These are phyloP conservation scores for Enteromius treurensis DNA, from an alignment of 2,797 vertebrate genomes.

Conservation along the genomic window DNA sequence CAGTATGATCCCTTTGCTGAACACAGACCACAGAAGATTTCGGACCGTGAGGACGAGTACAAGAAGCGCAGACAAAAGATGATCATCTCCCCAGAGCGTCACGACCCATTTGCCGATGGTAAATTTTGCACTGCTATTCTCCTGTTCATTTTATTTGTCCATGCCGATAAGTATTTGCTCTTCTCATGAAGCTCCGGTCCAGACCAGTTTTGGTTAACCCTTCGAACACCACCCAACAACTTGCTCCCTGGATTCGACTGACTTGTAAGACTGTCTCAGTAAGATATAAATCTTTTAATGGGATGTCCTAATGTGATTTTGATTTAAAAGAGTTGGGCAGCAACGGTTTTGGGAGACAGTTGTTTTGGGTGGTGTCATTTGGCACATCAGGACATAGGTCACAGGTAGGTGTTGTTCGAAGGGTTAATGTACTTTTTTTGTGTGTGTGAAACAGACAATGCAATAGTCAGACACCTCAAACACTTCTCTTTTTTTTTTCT, in stretches of 20 bases:
- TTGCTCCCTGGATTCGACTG: slow-evolving; percentile 75
- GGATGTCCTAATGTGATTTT: background rate
- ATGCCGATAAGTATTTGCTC: slow-evolving; percentile 61
- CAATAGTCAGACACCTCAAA: slow-evolving; percentile 15
- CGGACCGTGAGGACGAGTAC: slow-evolving; percentile 97
- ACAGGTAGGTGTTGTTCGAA: slow-evolving; percentile 78
- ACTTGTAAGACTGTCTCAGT: background rate
- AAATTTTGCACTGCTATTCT: slow-evolving; percentile 76
- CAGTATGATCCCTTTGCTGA: slow-evolving; percentile 99
- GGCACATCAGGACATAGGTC: slow-evolving; percentile 70
- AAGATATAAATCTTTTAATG: background rate
- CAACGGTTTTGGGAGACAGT: slow-evolving; percentile 67
- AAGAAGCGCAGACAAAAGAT: slow-evolving; percentile 94
- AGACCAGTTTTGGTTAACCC: slow-evolving; percentile 72
- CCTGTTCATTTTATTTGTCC: slow-evolving; percentile 57
- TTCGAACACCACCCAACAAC: slow-evolving; percentile 77
- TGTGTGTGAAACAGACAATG: slow-evolving; percentile 22
- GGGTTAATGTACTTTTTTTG: slow-evolving; percentile 74
- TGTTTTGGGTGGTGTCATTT: slow-evolving; percentile 67
- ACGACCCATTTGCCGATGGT: slow-evolving; percentile 99
- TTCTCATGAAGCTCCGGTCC: slow-evolving; percentile 56
- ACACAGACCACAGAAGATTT: slow-evolving; percentile 95
- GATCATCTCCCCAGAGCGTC: slow-evolving; percentile 99
- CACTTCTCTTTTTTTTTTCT: background rate
- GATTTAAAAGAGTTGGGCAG: background rate